Evolutionary conservation across 2,888 invertebrate species (phyloP).

Genomic region (Callinectes sapidus): DNA sequence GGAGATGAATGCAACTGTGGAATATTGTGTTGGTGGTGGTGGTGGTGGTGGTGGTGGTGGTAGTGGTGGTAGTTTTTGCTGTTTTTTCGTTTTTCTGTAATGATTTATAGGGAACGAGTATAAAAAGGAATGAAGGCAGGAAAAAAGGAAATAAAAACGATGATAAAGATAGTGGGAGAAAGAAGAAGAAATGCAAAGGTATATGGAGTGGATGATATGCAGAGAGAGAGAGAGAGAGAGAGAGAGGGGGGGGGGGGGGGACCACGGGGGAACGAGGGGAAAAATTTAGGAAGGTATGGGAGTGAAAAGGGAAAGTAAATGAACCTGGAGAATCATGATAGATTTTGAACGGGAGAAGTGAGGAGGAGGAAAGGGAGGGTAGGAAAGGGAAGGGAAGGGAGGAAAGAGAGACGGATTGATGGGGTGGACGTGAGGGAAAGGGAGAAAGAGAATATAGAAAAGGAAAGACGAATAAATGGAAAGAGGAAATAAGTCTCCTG

Average conservation of each 20-base stretch:
- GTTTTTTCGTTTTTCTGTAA: too few species aligned
- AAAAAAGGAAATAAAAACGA: not conserved
- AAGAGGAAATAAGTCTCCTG: not conserved
- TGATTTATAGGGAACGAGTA: not conserved
- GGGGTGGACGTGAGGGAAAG: not conserved
- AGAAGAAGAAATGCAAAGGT: too few species aligned
- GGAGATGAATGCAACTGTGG: too few species aligned
- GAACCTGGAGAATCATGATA: not conserved
- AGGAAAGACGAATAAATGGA: not conserved
- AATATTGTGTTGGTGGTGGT: too few species aligned
- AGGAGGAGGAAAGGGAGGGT: not conserved
- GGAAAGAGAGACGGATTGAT: not conserved
- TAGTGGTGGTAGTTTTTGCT: too few species aligned
- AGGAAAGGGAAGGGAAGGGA: too few species aligned
- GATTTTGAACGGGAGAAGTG: too few species aligned
- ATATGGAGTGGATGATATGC: not conserved
- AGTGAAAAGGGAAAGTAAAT: not conserved
- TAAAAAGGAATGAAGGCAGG: too few species aligned
- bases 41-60: too few species aligned
- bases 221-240: not conserved
- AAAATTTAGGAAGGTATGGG: not conserved
- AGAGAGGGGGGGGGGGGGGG: not conserved
- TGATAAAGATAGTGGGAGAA: not conserved
- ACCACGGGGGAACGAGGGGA: not conserved
- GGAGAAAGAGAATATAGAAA: not conserved